Conservation (phyloP, 30 jellyfish, hydroid and myxozoan genomes). For the Cassiopea andromeda region DNA sequence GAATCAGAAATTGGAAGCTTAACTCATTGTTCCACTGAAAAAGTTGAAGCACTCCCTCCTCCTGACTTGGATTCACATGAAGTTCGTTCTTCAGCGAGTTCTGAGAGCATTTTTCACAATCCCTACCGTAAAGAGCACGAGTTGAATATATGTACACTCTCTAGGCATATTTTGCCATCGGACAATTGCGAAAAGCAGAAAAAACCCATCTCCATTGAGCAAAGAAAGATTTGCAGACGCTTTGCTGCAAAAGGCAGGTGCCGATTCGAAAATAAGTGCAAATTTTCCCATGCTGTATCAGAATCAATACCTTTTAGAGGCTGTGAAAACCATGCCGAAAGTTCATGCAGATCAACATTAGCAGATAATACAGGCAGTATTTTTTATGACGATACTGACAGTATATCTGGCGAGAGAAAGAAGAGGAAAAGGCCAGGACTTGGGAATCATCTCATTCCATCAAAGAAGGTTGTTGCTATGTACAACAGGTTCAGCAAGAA, state of each 20-base stretch:
- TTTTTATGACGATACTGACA: slow-evolving; percentile 37
- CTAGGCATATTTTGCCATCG: slow-evolving; percentile 54
- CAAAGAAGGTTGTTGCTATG: slow-evolving; percentile 60
- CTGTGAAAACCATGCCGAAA: too few relatives aligned
- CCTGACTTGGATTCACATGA: slow-evolving; percentile 40
- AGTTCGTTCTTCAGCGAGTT: not conserved
- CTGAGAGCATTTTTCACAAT: slow-evolving; percentile 54
- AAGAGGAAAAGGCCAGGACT: slow-evolving; percentile 60
- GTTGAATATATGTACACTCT: slow-evolving; percentile 18
- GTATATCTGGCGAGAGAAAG: not conserved
- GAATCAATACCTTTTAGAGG: too few relatives aligned
- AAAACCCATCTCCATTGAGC: not conserved
- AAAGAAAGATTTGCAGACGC: slow-evolving; percentile 26
- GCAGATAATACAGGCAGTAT: slow-evolving; percentile 43
- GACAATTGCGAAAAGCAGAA: slow-evolving; percentile 12
- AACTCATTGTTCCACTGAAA: not conserved
- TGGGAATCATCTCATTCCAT: slow-evolving; percentile 35
- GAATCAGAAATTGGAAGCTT: not conserved
- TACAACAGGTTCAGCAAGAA: slow-evolving; percentile 22
- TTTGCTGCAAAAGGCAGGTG: slow-evolving; percentile 49
- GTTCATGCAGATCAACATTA: not conserved
- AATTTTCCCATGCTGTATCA: slow-evolving; percentile 14
- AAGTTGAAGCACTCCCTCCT: too few relatives aligned
- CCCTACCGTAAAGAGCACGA: slow-evolving; percentile 50
- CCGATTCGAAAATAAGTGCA: slow-evolving; percentile 46